Evolutionary conservation across 2,888 invertebrate genomes (phyloP), one percentile per base, ranked within the genome.

Genomic region (Stenichneumon culpator): DNA sequence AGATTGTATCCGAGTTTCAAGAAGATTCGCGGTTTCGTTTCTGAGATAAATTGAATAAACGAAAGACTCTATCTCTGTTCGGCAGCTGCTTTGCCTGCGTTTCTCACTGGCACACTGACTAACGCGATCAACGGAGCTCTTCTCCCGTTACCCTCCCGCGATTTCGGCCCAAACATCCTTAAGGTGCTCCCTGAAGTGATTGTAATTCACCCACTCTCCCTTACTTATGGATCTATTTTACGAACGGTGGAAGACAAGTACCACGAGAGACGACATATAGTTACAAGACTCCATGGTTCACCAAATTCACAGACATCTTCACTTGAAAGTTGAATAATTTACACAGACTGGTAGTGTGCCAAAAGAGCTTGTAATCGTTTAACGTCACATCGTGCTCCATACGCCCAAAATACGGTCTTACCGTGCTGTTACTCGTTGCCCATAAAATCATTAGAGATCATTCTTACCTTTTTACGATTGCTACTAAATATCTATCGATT

Each of bases 401-500:
- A 2, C 7, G n/a, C 32, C 36, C 19, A 67, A 39, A 36, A 67
- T 22, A 39, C 22, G 36, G 19, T 67, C 6, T 67, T 22, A 22
- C 67, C 19, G 19, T 67, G 19, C 22, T 25, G 67, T 77, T 52
- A 39, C 25, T 39, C 77, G 54, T 67, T 54, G n/a, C 52, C 50
- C 65, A 65, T n/a, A 77, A 32, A 77, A 39, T 77, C 77, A 77
- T 77, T 77, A 39, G 22, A 72, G 32, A 32, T 36, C 39, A 70
- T 65, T 70, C 22, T 16, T 65, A 47, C 50, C 52, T 63, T 79
- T 52, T 52, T 22, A 79, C 57, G 80, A 80, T 72, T 75, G 83
- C 73, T n/a, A 57, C 32, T 22, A n/a, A 67, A 67, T 67, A 22
- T 75, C 60, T 36, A 54, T 74, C 32, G 19, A 68, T 39, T 67